Conservation (phyloP, 1,140 invertebrate species). For the Zaprionus ornatus region DNA sequence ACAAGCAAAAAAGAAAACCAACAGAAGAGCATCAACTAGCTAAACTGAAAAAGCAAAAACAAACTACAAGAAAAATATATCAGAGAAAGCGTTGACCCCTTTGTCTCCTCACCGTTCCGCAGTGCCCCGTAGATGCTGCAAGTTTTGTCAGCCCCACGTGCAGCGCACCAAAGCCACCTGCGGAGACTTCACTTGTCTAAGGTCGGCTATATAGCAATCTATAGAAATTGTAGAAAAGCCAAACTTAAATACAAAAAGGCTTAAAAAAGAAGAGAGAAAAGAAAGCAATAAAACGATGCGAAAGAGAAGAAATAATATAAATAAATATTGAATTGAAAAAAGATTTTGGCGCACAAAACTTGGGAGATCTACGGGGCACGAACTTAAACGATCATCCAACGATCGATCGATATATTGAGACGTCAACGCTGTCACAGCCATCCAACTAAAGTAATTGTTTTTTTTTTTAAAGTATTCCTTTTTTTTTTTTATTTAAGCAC, state of each 20-base stretch:
- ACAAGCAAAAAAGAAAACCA: constrained; percentile 7
- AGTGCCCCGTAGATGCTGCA: constrained; percentile 20
- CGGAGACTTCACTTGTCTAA: constrained; percentile 82
- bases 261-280: constrained; percentile 5
- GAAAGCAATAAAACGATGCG: background rate
- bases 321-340: constrained; percentile 7
- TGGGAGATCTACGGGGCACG: background rate
- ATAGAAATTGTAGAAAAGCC: background rate
- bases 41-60: constrained; percentile 33
- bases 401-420: background rate
- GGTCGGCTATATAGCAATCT: constrained; percentile 44
- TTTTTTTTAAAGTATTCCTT: constrained; percentile 59
- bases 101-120: background rate
- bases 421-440: constrained; percentile 36
- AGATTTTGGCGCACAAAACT: constrained; percentile 10
- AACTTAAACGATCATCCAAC: background rate
- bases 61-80: background rate
- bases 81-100: constrained; percentile 18
- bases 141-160: constrained; percentile 26
- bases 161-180: constrained; percentile 58
- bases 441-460: constrained; percentile 52
- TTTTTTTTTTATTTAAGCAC: constrained; percentile 51
- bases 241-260: background rate
- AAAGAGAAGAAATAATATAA: constrained; percentile 9
- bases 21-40: constrained; percentile 28